These are phyloP conservation scores for Nebria salina DNA, from an alignment of 2,888 invertebrate genomes.

Conservation along the genomic window DNA sequence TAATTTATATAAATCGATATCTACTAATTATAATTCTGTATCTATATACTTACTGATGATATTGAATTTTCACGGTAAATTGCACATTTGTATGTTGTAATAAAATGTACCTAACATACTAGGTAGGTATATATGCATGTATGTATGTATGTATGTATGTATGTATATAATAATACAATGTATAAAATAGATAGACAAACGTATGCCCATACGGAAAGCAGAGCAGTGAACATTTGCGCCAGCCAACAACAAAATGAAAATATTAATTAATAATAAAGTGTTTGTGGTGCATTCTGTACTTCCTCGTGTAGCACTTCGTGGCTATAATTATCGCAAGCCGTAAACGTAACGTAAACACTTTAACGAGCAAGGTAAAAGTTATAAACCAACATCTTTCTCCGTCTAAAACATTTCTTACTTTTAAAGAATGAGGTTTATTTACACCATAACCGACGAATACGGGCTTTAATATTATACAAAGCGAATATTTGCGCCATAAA, in stretches of 20 bases:
- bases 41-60: neutral
- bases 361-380: slow-evolving; percentile 38
- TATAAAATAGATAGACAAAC: too few relatives aligned
- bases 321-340: slow-evolving; percentile 31
- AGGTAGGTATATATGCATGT: neutral
- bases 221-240: neutral
- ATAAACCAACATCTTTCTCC: neutral
- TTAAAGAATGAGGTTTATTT: neutral
- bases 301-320: slow-evolving; percentile 29
- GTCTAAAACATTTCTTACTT: neutral
- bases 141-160: neutral
- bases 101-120: too few relatives aligned
- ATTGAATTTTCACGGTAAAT: neutral
- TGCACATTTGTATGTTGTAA: neutral
- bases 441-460: neutral
- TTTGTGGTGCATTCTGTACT: slow-evolving; percentile 24
- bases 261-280: slow-evolving; percentile 45
- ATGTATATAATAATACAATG: neutral
- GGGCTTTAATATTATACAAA: neutral
- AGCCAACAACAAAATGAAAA: slow-evolving; percentile 32
- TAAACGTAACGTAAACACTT: slow-evolving; percentile 34
- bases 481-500: neutral
- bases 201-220: neutral
- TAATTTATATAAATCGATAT: neutral
- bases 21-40: neutral